phyloP scores from a whole-genome alignment of 2,888 invertebrate species.

The Linnaemya vulpina region DNA sequence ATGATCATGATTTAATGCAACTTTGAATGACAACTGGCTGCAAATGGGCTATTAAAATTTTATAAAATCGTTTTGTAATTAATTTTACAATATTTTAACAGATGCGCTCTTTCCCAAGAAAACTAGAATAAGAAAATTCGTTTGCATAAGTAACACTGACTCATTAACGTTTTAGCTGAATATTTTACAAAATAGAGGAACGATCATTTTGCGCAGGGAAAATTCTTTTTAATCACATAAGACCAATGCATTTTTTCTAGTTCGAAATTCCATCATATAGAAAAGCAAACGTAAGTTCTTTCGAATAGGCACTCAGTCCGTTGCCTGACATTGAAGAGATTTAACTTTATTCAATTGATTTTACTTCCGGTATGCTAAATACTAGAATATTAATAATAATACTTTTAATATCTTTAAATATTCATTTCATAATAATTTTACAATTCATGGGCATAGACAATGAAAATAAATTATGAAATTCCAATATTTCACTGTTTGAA shows the following conservation, averaged over 20 bases:
- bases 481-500: conserved; percentile 8
- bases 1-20: conserved; percentile 24
- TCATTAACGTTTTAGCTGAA: not conserved
- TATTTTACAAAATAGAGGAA: not conserved
- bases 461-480: conserved; percentile 3
- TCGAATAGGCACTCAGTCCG: too few species aligned
- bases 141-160: not conserved
- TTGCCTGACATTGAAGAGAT: not conserved
- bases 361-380: not conserved
- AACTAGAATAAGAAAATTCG: not conserved
- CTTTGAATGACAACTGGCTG: conserved; percentile 38
- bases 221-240: not conserved
- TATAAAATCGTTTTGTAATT: conserved; percentile 12
- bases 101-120: not conserved
- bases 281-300: not conserved
- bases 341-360: not conserved
- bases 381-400: not conserved
- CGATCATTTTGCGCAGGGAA: too few species aligned
- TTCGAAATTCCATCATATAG: not conserved
- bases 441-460: not conserved
- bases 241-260: not conserved
- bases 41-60: conserved; percentile 8
- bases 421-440: not conserved
- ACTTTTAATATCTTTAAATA: not conserved
- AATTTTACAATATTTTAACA: conserved; percentile 25